Evolutionary conservation across 2,888 invertebrate genomes (phyloP), one percentile per base, ranked within the genome.

Genomic region (Portevinia maculata): DNA sequence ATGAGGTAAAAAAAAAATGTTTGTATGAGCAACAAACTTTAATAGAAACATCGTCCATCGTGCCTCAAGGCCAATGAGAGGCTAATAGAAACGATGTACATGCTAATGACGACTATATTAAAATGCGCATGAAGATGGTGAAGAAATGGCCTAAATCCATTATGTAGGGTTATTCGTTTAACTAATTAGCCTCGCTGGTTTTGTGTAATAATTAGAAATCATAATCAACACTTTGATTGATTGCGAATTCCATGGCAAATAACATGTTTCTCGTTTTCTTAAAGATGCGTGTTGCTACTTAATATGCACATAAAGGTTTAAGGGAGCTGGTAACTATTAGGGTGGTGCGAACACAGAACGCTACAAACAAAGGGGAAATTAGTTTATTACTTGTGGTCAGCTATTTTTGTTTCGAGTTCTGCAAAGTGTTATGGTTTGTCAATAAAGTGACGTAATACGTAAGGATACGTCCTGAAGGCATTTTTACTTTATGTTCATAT

Each of bases 201-300:
- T n/a, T n/a, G n/a, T n/a, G n/a, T n/a, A n/a, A 62, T 70, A 57
- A 41, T 44, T 57, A 46, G 39, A 39, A 71, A 53, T 73, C 52
- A 65, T 46, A 46, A 65, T 78, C 44, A 59, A 65, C 52, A 21
- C 11, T 64, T 70, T 70, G 17, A 70, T 78, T 57, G 50, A 46
- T 46, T 57, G 30, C 39, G 21, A 57, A 41, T 44, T 50, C 32
- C n/a, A 50, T 37, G 17, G 28, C 28, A 48, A 69, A 39, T 57
- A 48, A 57, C 30, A 30, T 39, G n/a, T 67, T 46, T 11, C 5
- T 34, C 2, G 7, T 44, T 55, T 46, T 46, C 37, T 50, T 24
- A 11, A 7, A 2, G 8, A 13, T 34, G 28, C 1, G 24, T 44
- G 21, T 53, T 62, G 39, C 19, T 8, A 28, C n/a, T n/a, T 62